A percentile compares a stretch with the other conserved stretches of the same genome.
phyloP scores from a whole-genome alignment of 1,140 invertebrate genomes.

The Pinna nobilis region DNA sequence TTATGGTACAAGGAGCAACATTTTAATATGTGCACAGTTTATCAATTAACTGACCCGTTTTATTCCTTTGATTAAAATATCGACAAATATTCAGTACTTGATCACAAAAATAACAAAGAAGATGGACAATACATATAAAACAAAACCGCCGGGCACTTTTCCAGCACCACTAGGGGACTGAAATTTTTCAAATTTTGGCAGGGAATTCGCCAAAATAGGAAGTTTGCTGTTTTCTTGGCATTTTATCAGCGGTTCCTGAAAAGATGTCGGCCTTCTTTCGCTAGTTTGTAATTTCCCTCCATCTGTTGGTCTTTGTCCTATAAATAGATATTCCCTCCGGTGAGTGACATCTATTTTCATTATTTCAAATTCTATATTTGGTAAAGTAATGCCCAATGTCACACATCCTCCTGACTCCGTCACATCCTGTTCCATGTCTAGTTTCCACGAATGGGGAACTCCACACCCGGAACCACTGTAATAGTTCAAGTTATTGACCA shows the following conservation, averaged over 20 bases:
- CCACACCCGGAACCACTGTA: conserved; percentile 16
- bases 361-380: conserved; percentile 22
- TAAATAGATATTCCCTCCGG: conserved; percentile 5
- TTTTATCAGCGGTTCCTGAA: conserved; percentile 24
- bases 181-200: conserved; percentile 5
- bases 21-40: no score
- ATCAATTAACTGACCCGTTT: no score
- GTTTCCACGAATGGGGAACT: conserved; percentile 13
- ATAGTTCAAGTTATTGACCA: conserved; percentile 14
- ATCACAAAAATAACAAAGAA: background rate
- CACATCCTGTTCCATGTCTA: conserved; percentile 29
- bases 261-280: conserved; percentile 16
- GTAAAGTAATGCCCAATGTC: conserved; percentile 12
- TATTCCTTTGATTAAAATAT: no score
- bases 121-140: background rate
- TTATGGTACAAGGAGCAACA: no score
- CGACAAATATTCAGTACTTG: background rate
- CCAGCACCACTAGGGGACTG: background rate
- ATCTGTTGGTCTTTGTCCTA: conserved; percentile 24
- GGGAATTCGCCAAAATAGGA: background rate
- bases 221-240: background rate
- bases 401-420: conserved; percentile 25
- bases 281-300: no score
- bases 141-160: background rate
- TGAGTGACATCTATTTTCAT: conserved; percentile 13